Percentiles rank a stretch among this genome's conserved stretches.
These are phyloP conservation scores for Rhabdophis nuchalis DNA, from an alignment of 2,797 vertebrate genomes.

Conservation along the genomic window DNA sequence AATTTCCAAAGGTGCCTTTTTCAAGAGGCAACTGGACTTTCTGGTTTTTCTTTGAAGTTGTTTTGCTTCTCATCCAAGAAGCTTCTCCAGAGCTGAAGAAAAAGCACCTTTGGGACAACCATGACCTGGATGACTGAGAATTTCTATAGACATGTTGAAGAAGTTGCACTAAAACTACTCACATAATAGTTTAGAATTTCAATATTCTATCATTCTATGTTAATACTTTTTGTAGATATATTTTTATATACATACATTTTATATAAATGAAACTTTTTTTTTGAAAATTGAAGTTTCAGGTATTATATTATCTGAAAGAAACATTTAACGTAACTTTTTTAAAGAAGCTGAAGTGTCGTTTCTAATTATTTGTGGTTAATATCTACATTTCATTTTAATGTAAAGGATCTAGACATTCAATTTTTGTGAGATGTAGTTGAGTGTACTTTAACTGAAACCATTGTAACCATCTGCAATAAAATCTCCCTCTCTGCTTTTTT, in stretches of 20 bases:
- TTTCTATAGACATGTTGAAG: neutral
- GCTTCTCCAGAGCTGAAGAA: too few species aligned
- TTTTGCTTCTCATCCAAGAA: too few species aligned
- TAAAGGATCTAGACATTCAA: constrained; percentile 54
- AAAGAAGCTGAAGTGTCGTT: constrained; percentile 48
- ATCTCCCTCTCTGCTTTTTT: constrained; percentile 42
- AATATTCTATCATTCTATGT: constrained; percentile 11
- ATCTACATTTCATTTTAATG: constrained; percentile 57
- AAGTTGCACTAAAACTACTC: neutral
- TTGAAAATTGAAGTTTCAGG: neutral
- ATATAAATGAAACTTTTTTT: constrained; percentile 15
- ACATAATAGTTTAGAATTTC: neutral
- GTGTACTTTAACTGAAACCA: constrained; percentile 62
- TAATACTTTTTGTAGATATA: constrained; percentile 18
- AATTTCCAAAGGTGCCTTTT: neutral
- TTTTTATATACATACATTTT: neutral
- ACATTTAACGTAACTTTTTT: constrained; percentile 29
- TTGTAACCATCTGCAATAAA: constrained; percentile 66
- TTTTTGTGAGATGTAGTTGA: constrained; percentile 51
- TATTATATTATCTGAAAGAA: neutral
- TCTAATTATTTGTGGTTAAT: constrained; percentile 56
- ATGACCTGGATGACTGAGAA: too few species aligned
- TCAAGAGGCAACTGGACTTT: too few species aligned
- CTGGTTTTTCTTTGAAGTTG: too few species aligned
- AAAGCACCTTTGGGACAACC: too few species aligned